phyloP scores from a whole-genome alignment of 2,113 vertebrate genomes.

The Euleptes europaea region DNA sequence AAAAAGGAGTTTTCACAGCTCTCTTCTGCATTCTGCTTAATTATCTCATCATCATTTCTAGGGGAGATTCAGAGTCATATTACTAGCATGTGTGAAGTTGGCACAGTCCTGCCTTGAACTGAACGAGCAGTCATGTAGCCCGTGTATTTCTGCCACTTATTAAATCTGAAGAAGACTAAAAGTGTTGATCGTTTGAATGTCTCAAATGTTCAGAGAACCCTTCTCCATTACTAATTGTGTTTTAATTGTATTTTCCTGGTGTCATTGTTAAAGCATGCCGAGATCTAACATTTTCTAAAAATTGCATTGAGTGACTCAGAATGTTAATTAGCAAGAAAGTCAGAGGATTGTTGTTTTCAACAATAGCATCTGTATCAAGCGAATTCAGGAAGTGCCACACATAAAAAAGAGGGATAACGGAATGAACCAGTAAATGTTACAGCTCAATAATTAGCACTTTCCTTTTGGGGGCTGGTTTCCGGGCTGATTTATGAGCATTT shows the following conservation, averaged over 20 bases:
- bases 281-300: constrained; percentile 52
- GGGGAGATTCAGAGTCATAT: too few species aligned
- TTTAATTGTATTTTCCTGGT: constrained; percentile 51
- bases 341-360: constrained; percentile 59
- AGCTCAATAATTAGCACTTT: constrained; percentile 58
- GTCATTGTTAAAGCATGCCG: constrained; percentile 54
- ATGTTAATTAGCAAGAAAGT: constrained; percentile 64
- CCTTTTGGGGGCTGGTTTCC: constrained; percentile 18
- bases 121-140: too few species aligned
- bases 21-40: too few species aligned
- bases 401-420: constrained; percentile 42
- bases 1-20: too few species aligned
- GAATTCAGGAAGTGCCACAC: constrained; percentile 36
- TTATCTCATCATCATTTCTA: too few species aligned
- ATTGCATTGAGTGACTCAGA: constrained; percentile 58
- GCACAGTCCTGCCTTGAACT: too few species aligned
- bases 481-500: neutral
- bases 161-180: neutral
- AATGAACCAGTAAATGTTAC: constrained; percentile 49
- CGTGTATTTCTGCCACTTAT: neutral
- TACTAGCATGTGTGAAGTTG: too few species aligned
- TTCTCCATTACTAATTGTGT: constrained; percentile 36
- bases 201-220: neutral
- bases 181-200: neutral
- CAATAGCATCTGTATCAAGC: constrained; percentile 59